A percentile compares a stretch with the other conserved stretches of the same genome.
Evolutionary conservation across 1,140 invertebrate species (phyloP).

Genomic region (Lordiphosa stackelbergi): DNA sequence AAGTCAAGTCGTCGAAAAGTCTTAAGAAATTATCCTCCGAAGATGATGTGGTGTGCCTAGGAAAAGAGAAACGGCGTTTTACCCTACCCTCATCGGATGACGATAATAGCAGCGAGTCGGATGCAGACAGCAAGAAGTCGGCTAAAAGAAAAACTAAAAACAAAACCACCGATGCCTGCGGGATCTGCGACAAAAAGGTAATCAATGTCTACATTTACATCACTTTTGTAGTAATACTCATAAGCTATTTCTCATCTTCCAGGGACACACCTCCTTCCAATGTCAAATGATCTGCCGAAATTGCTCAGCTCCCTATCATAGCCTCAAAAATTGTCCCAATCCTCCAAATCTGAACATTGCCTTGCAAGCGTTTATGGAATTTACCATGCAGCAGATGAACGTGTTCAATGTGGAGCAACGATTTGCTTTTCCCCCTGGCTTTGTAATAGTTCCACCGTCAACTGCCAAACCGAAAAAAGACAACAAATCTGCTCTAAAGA

Average conservation of each 20-base stretch:
- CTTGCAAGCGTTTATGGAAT: slow-evolving; percentile 63
- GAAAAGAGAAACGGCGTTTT: slow-evolving; percentile 41
- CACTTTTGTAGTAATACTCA: too few relatives aligned
- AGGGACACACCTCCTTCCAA: slow-evolving; percentile 67
- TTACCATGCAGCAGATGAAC: slow-evolving; percentile 63
- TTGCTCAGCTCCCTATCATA: slow-evolving; percentile 58
- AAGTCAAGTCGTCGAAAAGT: slow-evolving; percentile 27
- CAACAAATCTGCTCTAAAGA: slow-evolving; percentile 26
- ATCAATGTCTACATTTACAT: background rate
- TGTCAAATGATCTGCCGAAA: slow-evolving; percentile 72
- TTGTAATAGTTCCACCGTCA: background rate
- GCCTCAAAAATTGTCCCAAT: slow-evolving; percentile 56
- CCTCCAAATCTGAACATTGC: slow-evolving; percentile 60
- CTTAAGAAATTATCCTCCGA: slow-evolving; percentile 28
- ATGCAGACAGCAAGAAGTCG: slow-evolving; percentile 13
- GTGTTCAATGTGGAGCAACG: slow-evolving; percentile 45
- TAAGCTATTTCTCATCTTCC: background rate
- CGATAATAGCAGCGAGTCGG: slow-evolving; percentile 23
- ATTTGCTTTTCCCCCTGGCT: slow-evolving; percentile 39
- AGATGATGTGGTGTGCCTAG: slow-evolving; percentile 66
- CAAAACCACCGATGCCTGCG: slow-evolving; percentile 25
- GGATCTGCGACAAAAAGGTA: slow-evolving; percentile 57
- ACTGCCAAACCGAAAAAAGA: slow-evolving; percentile 45
- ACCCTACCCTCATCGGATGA: slow-evolving; percentile 45
- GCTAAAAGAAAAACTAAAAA: slow-evolving; percentile 24